Conservation (phyloP, 2,113 vertebrate genomes). For the Agapornis roseicollis region DNA sequence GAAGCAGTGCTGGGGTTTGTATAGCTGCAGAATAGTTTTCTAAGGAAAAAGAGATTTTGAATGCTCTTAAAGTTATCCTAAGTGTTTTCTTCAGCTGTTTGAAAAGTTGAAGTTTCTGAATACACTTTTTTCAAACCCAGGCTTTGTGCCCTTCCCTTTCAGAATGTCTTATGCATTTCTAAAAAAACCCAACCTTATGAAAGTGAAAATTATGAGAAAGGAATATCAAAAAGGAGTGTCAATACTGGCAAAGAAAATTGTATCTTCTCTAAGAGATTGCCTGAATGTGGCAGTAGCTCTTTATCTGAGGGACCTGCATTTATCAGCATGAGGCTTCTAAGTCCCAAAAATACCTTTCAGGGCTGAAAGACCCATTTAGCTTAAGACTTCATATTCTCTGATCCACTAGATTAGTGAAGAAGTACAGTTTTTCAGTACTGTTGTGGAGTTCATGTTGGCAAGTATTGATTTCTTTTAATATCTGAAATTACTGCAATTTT, state of each 20-base stretch:
- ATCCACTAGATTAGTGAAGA: background rate
- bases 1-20: background rate
- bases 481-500: background rate
- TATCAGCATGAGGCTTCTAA: background rate
- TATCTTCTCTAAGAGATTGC: background rate
- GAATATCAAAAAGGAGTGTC: background rate
- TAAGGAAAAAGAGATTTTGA: background rate
- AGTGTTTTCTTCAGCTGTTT: background rate
- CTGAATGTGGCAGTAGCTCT: background rate
- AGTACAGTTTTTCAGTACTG: background rate
- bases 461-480: slow-evolving; percentile 54
- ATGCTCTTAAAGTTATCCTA: background rate
- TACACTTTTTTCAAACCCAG: background rate
- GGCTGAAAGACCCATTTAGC: background rate
- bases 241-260: background rate
- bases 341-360: slow-evolving; percentile 10
- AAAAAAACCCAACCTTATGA: background rate
- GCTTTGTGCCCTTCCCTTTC: background rate
- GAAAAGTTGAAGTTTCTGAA: background rate
- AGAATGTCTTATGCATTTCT: background rate
- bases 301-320: background rate
- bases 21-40: background rate
- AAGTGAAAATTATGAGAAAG: background rate
- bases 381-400: slow-evolving; percentile 3
- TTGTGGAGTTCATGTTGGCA: background rate